Conservation (phyloP, 2,888 invertebrate genomes). For the Cacoxenus indagator region DNA sequence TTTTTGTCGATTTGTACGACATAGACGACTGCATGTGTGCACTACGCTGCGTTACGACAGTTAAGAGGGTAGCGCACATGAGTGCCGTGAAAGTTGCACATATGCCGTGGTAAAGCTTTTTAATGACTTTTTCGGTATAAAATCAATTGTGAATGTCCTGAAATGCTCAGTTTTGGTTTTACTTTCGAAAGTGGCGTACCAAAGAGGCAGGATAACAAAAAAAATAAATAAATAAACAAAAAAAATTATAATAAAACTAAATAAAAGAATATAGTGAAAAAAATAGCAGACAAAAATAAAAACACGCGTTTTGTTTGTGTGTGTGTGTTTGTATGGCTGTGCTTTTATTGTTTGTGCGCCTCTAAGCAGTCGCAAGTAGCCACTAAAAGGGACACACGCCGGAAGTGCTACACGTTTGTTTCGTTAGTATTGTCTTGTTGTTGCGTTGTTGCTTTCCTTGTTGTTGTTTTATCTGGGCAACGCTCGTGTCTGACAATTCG, state of each 20-base stretch:
- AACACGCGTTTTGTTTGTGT: too few relatives aligned
- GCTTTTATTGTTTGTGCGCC: too few relatives aligned
- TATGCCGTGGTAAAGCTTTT: slow-evolving; percentile 2
- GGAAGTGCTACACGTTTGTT: slow-evolving; percentile 24
- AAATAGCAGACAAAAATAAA: not conserved
- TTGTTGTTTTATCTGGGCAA: too few relatives aligned
- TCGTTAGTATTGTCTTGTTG: not conserved
- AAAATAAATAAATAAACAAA: not conserved
- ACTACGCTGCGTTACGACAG: not conserved
- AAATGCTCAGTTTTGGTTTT: slow-evolving; percentile 61
- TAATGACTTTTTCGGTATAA: slow-evolving; percentile 52
- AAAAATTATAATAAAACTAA: not conserved
- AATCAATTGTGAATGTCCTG: slow-evolving; percentile 64
- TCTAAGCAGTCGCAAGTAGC: not conserved
- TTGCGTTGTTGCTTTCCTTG: not conserved
- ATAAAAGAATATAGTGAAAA: not conserved
- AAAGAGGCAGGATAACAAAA: not conserved
- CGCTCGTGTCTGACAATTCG: too few relatives aligned
- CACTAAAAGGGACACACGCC: slow-evolving; percentile 18
- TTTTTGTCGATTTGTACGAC: not conserved
- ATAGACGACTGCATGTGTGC: not conserved
- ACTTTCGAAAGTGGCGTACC: slow-evolving; percentile 47
- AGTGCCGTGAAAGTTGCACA: not conserved
- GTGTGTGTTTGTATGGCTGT: too few relatives aligned
- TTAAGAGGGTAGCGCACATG: not conserved